Conservation (phyloP, 2,113 vertebrate genomes). For the Microtus pennsylvanicus region DNA sequence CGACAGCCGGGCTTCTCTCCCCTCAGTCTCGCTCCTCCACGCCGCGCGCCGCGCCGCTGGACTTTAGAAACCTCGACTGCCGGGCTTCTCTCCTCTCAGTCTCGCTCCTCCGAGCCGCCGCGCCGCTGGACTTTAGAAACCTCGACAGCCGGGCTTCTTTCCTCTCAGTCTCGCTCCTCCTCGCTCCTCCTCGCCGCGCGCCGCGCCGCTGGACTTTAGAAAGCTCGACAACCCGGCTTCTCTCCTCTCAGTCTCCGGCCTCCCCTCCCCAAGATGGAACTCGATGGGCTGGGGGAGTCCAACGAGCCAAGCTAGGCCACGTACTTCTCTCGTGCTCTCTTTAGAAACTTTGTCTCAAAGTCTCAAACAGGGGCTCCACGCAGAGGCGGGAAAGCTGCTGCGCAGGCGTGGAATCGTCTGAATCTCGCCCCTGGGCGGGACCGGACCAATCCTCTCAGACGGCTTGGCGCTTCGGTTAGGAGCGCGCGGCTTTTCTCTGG, state of each 20-base stretch:
- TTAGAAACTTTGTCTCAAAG: neutral
- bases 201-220: neutral
- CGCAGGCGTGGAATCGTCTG: neutral
- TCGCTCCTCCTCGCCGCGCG: too few species aligned
- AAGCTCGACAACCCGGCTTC: neutral
- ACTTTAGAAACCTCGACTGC: neutral
- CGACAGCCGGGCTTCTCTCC: neutral
- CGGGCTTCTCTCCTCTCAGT: neutral
- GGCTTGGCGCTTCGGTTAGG: neutral
- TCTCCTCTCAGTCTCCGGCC: neutral
- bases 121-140: neutral
- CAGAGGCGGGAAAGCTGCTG: neutral
- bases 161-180: neutral
- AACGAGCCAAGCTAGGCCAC: rapidly evolving
- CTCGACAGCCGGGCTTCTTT: neutral
- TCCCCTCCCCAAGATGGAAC: neutral
- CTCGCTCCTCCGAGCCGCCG: neutral
- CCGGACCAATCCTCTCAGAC: rapidly evolving
- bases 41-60: too few species aligned
- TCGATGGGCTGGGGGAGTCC: neutral
- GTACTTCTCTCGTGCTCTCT: neutral
- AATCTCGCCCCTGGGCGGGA: neutral
- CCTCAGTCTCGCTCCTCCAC: neutral
- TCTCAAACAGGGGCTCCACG: too few species aligned
- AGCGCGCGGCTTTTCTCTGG: neutral